Evolutionary conservation across 2,797 vertebrate species (phyloP).

Genomic region (Typhlichthys subterraneus): DNA sequence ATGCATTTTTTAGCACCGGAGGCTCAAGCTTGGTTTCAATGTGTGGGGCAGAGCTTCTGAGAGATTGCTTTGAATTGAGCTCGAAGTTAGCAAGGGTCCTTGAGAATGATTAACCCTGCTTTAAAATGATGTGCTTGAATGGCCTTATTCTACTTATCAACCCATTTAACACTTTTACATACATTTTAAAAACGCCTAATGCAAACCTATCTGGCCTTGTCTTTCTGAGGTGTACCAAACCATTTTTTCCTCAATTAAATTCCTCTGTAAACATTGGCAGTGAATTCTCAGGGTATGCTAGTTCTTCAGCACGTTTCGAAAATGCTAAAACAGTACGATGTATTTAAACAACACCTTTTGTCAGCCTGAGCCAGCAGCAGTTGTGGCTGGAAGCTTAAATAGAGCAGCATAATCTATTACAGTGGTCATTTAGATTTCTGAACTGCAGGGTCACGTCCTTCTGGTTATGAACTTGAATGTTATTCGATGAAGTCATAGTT

Average conservation of each 20-base stretch:
- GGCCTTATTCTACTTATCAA: background rate
- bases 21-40: too few species aligned
- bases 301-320: constrained; percentile 1
- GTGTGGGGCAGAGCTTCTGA: too few species aligned
- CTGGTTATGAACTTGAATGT: constrained; percentile 55
- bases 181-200: constrained; percentile 30
- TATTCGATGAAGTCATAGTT: constrained; percentile 59
- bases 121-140: too few species aligned
- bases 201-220: constrained; percentile 36
- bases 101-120: too few species aligned
- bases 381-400: constrained; percentile 34
- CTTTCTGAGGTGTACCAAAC: constrained; percentile 19
- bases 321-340: constrained; percentile 27
- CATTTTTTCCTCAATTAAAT: constrained; percentile 24
- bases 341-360: constrained; percentile 32
- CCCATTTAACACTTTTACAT: background rate
- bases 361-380: constrained; percentile 37
- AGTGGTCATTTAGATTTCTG: constrained; percentile 37
- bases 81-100: too few species aligned
- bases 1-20: too few species aligned
- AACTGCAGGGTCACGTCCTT: constrained; percentile 57
- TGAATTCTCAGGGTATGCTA: constrained; percentile 10
- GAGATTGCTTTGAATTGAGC: too few species aligned
- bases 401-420: constrained; percentile 27
- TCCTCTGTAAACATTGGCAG: constrained; percentile 15